phyloP scores from a whole-genome alignment of 2,113 vertebrate genomes.

The Coryphaenoides rupestris region DNA sequence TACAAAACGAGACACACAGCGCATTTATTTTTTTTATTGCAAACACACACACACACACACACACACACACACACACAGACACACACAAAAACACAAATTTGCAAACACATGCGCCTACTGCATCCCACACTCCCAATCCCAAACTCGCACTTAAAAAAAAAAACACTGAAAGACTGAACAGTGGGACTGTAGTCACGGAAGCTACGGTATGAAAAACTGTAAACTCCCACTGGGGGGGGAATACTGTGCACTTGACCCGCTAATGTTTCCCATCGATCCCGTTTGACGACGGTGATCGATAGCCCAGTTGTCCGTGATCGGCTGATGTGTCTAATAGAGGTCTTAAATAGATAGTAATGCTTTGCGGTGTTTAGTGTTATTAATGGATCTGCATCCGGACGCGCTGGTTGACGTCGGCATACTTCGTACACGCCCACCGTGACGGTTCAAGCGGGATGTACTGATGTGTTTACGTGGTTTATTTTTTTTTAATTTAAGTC shows the following conservation, averaged over 20 bases:
- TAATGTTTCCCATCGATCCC: not conserved
- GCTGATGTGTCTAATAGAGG: not conserved
- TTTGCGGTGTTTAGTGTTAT: not conserved
- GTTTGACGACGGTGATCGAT: not conserved
- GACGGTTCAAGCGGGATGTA: too few species aligned
- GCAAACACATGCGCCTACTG: too few species aligned
- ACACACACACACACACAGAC: conserved; percentile 20
- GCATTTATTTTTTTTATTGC: too few species aligned
- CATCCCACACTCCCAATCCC: too few species aligned
- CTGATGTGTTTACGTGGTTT: too few species aligned
- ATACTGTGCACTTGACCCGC: not conserved
- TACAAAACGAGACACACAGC: not conserved
- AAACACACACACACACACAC: conserved; percentile 14
- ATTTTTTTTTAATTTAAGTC: too few species aligned
- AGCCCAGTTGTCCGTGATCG: not conserved
- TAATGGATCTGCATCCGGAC: not conserved
- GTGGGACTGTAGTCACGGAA: too few species aligned
- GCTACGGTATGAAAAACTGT: not conserved
- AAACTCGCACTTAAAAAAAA: too few species aligned
- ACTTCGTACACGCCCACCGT: too few species aligned
- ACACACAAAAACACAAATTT: not conserved
- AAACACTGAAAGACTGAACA: too few species aligned
- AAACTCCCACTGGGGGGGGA: not conserved
- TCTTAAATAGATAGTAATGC: not conserved
- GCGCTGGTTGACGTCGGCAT: too few species aligned